A percentile compares a stretch with the other conserved stretches of the same genome.
phyloP scores from a whole-genome alignment of 2,113 vertebrate species.

The Sebastes schlegelii region DNA sequence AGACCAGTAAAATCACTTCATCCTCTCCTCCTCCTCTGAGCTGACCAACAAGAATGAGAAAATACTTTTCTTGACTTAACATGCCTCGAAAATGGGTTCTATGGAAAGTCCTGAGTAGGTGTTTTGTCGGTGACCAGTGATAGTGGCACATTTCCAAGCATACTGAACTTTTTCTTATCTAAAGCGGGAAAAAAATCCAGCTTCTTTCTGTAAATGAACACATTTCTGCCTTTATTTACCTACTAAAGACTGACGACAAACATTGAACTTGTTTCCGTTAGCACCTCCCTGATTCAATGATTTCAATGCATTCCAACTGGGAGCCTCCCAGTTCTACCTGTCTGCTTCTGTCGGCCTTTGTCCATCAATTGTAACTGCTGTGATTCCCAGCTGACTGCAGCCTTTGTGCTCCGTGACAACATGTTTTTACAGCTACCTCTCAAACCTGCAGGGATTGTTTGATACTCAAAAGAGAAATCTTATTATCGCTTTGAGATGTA shows the following conservation, averaged over 20 bases:
- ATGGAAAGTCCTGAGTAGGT: background rate
- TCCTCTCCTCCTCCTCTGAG: background rate
- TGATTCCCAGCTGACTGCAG: background rate
- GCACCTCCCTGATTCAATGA: conserved; percentile 10
- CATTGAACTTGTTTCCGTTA: conserved; percentile 26
- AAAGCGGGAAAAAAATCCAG: background rate
- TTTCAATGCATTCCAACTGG: conserved; percentile 9
- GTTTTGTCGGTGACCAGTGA: background rate
- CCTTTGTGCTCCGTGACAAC: background rate
- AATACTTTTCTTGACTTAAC: background rate
- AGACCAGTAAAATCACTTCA: background rate
- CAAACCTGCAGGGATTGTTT: background rate
- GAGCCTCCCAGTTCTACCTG: conserved; percentile 1
- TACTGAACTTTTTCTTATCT: conserved; percentile 7
- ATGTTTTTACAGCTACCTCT: background rate
- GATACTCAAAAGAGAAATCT: background rate
- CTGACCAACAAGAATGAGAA: background rate
- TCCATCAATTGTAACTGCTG: background rate
- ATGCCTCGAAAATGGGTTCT: background rate
- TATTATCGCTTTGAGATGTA: background rate
- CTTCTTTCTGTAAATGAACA: conserved; percentile 27
- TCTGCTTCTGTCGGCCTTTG: background rate
- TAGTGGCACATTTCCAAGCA: background rate
- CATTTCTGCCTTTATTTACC: conserved; percentile 9
- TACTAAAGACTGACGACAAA: conserved; percentile 11